Base-by-base conservation (phyloP, 2,888 invertebrate genomes). In the Orthosia gracilis region DNA sequence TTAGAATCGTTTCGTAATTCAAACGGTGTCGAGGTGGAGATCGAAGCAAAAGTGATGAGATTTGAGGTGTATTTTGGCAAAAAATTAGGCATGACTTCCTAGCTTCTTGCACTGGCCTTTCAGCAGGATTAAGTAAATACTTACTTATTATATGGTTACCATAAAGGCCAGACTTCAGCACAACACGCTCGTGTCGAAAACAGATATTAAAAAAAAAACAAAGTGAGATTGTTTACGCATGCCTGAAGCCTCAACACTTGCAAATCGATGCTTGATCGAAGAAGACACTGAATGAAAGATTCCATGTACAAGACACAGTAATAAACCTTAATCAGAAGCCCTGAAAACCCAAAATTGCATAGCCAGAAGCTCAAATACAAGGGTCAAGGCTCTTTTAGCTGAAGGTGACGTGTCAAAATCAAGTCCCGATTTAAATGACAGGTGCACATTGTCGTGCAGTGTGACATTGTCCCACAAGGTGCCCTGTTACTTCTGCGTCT, bases 391-490 rank as follows among this genome's bases (percentile, higher is more conserved):
- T 55, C n/a, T 21, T 21, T 21, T 45, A 47, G 54, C 45, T 23
- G 21, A 76, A 67, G 26, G 47, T 59, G 15, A 57, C 11, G 3
- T 26, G 26, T 1, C 61, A 73, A 79, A 26, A 31, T 59, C 66
- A 74, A 55, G 17, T 55, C 49, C 47, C 47, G 57, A 78, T 75
- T 64, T 40, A 57, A 66, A 66, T 61, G 45, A 54, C 76, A 80
- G 63, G 52, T 75, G 67, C 5, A 21, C 17, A 47, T 45, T n/a
- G n/a, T 21, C 15, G 21, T 21, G n/a, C 59, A 57, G 13, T 21
- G 15, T 69, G 70, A 76, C 82, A 76, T 69, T 76, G 65, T 59
- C 11, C 21, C 18, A 49, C 69, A 81, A 79, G 82, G 82, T 76
- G 82, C 52, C 21, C 55, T 17, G 52, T 45, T 47, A 26, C 61